Percentiles rank a stretch among this genome's conserved stretches.
Evolutionary conservation across 2,113 vertebrate species (phyloP).

Genomic region (Mionectes macconnelli): DNA sequence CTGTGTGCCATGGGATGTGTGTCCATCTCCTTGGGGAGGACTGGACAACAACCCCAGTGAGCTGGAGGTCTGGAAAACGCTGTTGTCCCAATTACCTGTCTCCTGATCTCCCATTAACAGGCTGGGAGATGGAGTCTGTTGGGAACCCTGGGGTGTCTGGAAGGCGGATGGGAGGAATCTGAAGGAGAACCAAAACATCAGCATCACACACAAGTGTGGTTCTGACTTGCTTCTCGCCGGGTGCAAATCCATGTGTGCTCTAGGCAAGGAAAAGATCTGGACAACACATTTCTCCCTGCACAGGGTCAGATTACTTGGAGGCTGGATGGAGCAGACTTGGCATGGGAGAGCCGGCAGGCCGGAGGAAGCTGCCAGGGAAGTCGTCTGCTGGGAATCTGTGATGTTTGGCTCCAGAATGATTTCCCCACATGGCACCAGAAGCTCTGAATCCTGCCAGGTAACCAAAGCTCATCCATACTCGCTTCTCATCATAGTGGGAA

Average conservation of each 20-base stretch:
- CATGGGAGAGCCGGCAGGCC: background rate
- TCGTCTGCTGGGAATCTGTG: background rate
- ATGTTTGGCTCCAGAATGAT: background rate
- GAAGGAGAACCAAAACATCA: background rate
- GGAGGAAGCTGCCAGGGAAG: background rate
- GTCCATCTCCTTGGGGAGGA: background rate
- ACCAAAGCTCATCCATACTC: background rate
- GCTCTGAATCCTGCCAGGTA: background rate
- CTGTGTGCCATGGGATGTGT: accelerated
- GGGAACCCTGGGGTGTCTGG: background rate
- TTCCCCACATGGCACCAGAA: background rate
- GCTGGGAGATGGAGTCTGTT: background rate
- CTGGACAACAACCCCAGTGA: background rate
- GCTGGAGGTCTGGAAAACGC: background rate
- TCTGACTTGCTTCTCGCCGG: background rate
- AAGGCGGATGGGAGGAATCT: background rate
- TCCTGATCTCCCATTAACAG: background rate
- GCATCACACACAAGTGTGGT: accelerated
- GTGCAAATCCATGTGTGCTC: background rate
- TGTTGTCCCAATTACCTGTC: background rate
- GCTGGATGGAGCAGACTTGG: background rate
- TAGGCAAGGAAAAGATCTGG: background rate
- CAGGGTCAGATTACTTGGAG: background rate
- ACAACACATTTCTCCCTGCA: background rate
- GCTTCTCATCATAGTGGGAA: background rate